A percentile compares a stretch with the other conserved stretches of the same genome.
Evolutionary conservation across 2,113 vertebrate species (phyloP).

Genomic region (Cygnus buccinator): DNA sequence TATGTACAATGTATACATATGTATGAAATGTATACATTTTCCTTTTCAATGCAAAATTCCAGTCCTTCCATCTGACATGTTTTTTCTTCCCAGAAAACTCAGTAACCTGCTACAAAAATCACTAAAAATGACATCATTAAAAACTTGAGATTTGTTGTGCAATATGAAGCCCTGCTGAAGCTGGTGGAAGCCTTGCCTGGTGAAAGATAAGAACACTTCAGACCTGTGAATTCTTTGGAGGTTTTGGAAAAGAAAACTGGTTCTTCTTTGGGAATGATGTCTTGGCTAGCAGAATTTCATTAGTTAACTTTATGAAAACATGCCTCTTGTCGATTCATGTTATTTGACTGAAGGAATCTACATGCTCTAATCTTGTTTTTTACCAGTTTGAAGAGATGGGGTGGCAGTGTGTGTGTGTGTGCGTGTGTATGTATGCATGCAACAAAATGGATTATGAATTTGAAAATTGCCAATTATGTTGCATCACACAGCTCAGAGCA

Average conservation of each 20-base stretch:
- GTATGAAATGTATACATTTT: background rate
- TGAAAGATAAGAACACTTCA: background rate
- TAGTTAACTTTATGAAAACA: constrained; percentile 22
- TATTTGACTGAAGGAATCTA: constrained; percentile 51
- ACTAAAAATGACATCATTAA: background rate
- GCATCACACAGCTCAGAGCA: constrained; percentile 82
- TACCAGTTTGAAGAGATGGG: background rate
- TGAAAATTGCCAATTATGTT: constrained; percentile 85
- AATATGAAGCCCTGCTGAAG: background rate
- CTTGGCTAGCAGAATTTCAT: background rate
- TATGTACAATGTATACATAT: too few species aligned
- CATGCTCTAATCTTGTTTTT: background rate
- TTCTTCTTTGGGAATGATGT: background rate
- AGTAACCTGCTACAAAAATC: background rate
- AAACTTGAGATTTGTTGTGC: background rate
- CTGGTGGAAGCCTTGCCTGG: background rate
- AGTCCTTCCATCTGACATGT: background rate
- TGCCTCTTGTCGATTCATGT: background rate
- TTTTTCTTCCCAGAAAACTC: background rate
- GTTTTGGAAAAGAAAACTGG: background rate
- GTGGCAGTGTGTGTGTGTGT: background rate
- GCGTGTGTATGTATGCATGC: background rate
- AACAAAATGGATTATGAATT: constrained; percentile 83
- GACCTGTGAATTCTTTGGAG: background rate
- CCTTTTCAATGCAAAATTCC: background rate